Evolutionary conservation across 2,113 vertebrate species (phyloP), one percentile per base, ranked within the genome.

Genomic region (Ariopsis seemanni): DNA sequence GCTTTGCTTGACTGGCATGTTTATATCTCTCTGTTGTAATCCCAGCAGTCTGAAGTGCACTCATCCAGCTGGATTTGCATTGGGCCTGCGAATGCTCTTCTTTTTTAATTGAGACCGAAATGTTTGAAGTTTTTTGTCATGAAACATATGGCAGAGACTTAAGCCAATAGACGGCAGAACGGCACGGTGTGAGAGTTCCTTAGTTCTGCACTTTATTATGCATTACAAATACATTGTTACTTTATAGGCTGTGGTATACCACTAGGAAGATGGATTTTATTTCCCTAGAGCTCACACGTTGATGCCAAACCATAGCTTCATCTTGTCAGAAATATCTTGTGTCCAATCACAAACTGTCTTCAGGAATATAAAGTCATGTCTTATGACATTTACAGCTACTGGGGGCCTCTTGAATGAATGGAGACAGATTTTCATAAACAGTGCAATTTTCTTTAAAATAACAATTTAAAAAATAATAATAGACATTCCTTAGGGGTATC

Each of bases 21-120:
- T 89, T 88, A 78, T 87, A 82, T 62, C 53, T 83, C 52, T 53
- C 25, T 0, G 48, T 62, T 69, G 22, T 82, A 89, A 78, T 90
- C 87, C 89, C 58, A 50, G 55, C 6, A 20, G 89, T 67, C 42
- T 86, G 87, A 65, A 63, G 65, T 1, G 50, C 83, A 60, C 82
- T 80, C 62, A 85, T 82, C 84, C 82, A 86, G 84, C 65, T 86
- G 85, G 87, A 90, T 90, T 88, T 88, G 84, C 86, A 52, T 80
- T 65, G 81, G 34, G 77, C 65, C 82, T 74, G 57, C 17, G 65
- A 86, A 75, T 78, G 74, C 60, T 55, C 50, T 78, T 52, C 57
- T 34, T 87, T 55, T 79, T 87, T 84, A 84, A 86, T 85, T 78
- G 80, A 55, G 60, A 87, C 20, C 2, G 52, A 50, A 88, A 84